Conservation (phyloP, 2,797 vertebrate species). For the Lithobates sylvaticus region DNA sequence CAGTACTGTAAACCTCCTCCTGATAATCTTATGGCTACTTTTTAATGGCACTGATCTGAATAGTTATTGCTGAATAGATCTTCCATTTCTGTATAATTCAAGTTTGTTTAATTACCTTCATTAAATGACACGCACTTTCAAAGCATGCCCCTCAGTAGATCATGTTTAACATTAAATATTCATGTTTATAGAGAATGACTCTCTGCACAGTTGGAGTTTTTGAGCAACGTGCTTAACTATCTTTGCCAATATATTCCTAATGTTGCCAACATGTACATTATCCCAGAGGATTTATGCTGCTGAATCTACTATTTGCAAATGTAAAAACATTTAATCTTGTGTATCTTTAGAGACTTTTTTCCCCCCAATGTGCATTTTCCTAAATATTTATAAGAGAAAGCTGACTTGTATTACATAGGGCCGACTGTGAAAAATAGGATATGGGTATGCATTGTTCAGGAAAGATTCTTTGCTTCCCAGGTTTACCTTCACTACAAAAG, state of each 20-base stretch:
- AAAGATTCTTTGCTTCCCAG: too few relatives aligned
- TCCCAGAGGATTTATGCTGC: not conserved
- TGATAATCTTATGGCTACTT: not conserved
- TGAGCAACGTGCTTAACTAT: conserved; percentile 1
- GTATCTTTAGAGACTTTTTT: not conserved
- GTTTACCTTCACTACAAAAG: too few relatives aligned
- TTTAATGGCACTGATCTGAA: not conserved
- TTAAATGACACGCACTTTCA: not conserved
- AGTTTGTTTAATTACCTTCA: not conserved
- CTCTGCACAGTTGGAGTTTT: conserved; percentile 19
- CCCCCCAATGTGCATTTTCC: not conserved
- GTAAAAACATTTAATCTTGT: not conserved
- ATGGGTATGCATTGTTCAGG: too few relatives aligned
- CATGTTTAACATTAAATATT: conserved; percentile 6
- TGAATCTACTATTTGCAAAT: conserved; percentile 4
- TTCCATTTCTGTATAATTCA: not conserved
- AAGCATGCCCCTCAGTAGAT: not conserved
- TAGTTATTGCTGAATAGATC: not conserved
- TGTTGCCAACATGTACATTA: not conserved
- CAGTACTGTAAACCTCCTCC: too few relatives aligned
- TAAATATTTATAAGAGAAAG: not conserved
- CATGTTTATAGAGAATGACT: not conserved
- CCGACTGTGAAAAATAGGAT: too few relatives aligned
- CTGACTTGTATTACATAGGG: too few relatives aligned
- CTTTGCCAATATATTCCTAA: not conserved